A percentile compares a stretch with the other conserved stretches of the same genome.
Evolutionary conservation across 2,888 invertebrate genomes (phyloP).

Genomic region (Agapostemon virescens): DNA sequence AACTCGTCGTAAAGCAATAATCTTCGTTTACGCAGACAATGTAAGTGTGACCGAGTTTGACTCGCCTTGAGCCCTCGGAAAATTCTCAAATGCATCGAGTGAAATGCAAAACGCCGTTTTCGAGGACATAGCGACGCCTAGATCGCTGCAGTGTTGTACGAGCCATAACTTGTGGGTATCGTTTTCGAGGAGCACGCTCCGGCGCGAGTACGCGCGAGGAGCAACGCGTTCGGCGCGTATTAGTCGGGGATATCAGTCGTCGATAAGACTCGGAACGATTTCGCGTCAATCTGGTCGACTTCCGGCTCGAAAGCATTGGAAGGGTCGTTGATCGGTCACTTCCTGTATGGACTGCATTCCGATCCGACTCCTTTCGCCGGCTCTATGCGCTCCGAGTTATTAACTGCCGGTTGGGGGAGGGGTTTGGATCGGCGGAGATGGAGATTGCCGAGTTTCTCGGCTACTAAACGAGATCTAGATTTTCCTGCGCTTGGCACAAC

Average conservation of each 20-base stretch:
- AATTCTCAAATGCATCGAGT: no score
- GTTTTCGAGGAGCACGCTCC: not conserved
- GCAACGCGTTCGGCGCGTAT: not conserved
- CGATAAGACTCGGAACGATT: slow-evolving; percentile 41
- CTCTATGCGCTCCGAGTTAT: slow-evolving; percentile 63
- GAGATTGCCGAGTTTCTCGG: slow-evolving; percentile 62
- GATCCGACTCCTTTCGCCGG: slow-evolving; percentile 66
- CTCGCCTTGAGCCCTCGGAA: no score
- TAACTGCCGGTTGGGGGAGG: slow-evolving; percentile 51
- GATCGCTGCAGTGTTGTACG: no score
- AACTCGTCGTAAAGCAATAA: no score
- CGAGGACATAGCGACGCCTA: no score
- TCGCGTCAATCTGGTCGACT: slow-evolving; percentile 56
- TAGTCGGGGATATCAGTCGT: slow-evolving; percentile 21
- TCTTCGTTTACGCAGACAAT: no score
- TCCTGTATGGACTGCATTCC: slow-evolving; percentile 68
- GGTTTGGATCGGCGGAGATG: slow-evolving; percentile 39
- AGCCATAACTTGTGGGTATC: not conserved
- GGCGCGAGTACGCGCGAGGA: not conserved
- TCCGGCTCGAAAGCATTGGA: slow-evolving; percentile 64
- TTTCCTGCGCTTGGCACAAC: slow-evolving; percentile 62
- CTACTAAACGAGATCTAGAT: slow-evolving; percentile 65
- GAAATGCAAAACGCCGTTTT: no score
- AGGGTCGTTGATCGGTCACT: slow-evolving; percentile 64
- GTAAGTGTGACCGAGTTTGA: no score